Evolutionary conservation across 1,140 invertebrate genomes (phyloP).

Genomic region (Penaeus vannamei): DNA sequence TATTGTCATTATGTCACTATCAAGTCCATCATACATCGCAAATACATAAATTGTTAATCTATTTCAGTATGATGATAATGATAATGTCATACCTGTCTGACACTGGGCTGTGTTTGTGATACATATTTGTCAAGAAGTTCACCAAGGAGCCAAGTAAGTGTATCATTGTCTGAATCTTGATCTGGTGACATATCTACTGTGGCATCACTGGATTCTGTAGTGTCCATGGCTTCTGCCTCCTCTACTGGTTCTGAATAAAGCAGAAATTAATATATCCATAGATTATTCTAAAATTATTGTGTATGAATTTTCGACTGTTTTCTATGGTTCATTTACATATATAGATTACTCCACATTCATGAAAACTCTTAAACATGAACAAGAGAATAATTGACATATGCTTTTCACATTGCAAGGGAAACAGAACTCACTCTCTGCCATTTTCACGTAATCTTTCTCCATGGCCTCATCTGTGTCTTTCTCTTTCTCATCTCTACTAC

Average conservation of each 20-base stretch:
- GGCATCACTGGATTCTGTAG: slow-evolving; percentile 27
- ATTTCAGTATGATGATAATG: background rate
- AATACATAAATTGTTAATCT: too few species aligned
- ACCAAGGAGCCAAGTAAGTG: slow-evolving; percentile 79
- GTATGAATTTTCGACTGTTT: too few species aligned
- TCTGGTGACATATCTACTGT: background rate
- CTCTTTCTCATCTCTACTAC: slow-evolving; percentile 56
- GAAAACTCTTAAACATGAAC: too few species aligned
- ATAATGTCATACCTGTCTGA: slow-evolving; percentile 79
- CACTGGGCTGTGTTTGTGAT: slow-evolving; percentile 84
- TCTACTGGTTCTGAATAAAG: background rate
- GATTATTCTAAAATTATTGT: too few species aligned
- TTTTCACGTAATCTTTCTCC: slow-evolving; percentile 59
- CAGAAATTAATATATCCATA: too few species aligned
- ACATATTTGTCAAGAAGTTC: slow-evolving; percentile 80
- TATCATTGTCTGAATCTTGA: slow-evolving; percentile 41
- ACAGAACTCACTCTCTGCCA: slow-evolving; percentile 22
- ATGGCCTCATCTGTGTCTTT: slow-evolving; percentile 64
- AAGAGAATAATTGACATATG: too few species aligned
- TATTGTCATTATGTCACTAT: slow-evolving; percentile 26
- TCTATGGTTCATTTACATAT: too few species aligned
- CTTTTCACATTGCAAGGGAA: too few species aligned
- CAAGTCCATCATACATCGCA: too few species aligned
- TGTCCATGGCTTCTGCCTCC: slow-evolving; percentile 50
- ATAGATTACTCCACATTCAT: too few species aligned